Percentiles rank a stretch among this genome's conserved stretches.
phyloP scores from a whole-genome alignment of 2,797 vertebrate genomes.

The Gymnopithys bicolor region DNA sequence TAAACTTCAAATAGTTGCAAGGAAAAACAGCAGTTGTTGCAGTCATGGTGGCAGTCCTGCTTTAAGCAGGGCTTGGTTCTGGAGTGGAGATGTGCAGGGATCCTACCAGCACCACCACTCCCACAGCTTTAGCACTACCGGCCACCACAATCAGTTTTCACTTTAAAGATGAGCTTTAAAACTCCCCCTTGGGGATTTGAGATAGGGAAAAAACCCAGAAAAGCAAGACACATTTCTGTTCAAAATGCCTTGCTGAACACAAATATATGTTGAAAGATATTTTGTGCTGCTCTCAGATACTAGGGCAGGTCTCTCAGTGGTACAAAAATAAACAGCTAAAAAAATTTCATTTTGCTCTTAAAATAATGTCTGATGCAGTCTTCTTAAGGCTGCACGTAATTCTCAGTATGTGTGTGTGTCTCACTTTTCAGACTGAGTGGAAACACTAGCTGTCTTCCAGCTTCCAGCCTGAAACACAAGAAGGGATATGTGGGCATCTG shows the following conservation, averaged over 20 bases:
- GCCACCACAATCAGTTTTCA: background rate
- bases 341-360: background rate
- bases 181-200: background rate
- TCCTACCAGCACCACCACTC: background rate
- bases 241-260: background rate
- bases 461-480: slow-evolving; percentile 49
- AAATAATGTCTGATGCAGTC: slow-evolving; percentile 28
- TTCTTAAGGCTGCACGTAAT: slow-evolving; percentile 16
- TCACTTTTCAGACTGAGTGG: slow-evolving; percentile 40
- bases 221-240: background rate
- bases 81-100: background rate
- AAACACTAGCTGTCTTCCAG: slow-evolving; percentile 37
- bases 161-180: background rate
- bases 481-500: background rate
- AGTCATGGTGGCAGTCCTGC: background rate
- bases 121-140: background rate
- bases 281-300: background rate
- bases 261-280: background rate
- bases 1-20: background rate
- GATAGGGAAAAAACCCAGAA: background rate
- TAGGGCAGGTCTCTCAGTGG: background rate
- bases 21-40: background rate
- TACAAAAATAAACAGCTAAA: background rate
- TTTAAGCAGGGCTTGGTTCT: background rate
- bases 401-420: background rate